Conservation (phyloP, 2,797 vertebrate species). For the Galagoides demidoff region DNA sequence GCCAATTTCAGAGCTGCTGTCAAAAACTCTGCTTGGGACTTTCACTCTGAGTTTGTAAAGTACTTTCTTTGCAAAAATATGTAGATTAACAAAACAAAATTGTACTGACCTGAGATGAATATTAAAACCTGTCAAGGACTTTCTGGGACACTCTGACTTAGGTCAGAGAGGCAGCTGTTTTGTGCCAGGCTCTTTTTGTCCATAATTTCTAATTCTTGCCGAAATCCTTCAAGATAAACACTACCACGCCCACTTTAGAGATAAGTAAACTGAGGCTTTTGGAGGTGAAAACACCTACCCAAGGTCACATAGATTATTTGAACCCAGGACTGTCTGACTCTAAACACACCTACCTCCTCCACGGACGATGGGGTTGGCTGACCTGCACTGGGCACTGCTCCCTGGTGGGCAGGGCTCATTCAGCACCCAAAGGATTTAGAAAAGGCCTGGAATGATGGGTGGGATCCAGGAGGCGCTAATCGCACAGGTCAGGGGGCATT, state of each 20-base stretch:
- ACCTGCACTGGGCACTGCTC: background rate
- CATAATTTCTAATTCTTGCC: background rate
- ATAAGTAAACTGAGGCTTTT: background rate
- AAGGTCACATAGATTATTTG: background rate
- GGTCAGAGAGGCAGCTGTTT: background rate
- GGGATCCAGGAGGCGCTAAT: background rate
- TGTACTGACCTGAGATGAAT: background rate
- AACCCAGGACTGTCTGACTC: background rate
- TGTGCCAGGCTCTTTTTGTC: accelerated
- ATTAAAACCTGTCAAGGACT: background rate
- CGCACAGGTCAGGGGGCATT: background rate
- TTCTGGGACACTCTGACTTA: background rate
- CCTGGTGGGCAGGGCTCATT: background rate
- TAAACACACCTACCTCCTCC: background rate
- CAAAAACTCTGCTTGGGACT: background rate
- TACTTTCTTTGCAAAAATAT: background rate
- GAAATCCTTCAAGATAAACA: background rate
- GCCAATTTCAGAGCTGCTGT: background rate
- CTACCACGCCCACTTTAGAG: background rate
- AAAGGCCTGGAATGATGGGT: background rate
- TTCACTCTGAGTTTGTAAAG: background rate
- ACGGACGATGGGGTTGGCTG: accelerated
- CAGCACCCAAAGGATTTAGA: background rate
- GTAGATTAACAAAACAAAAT: background rate
- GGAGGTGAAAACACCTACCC: background rate